Evolutionary conservation across 2,797 vertebrate genomes (phyloP).

Genomic region (Bradypodion pumilum): DNA sequence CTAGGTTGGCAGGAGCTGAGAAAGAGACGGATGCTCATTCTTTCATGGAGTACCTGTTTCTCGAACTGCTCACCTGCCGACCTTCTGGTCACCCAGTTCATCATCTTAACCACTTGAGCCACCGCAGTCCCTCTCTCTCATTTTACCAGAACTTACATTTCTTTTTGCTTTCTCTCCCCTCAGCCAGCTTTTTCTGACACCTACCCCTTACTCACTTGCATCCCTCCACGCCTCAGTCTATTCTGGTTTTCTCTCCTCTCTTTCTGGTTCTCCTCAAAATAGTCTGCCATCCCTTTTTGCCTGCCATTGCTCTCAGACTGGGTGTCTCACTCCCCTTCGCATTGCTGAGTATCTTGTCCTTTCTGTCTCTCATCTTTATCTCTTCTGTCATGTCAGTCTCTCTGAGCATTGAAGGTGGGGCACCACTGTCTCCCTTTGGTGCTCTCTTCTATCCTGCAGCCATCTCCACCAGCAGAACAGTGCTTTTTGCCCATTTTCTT

Average conservation of each 20-base stretch:
- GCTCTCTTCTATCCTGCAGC: not conserved
- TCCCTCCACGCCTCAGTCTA: not conserved
- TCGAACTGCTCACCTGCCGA: no score
- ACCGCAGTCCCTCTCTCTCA: no score
- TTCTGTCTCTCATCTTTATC: not conserved
- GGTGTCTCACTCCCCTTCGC: not conserved
- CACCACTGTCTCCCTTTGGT: not conserved
- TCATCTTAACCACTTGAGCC: no score
- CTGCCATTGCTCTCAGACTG: not conserved
- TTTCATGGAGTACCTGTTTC: no score
- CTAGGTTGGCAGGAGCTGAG: no score
- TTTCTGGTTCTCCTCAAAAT: not conserved
- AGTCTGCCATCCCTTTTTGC: not conserved
- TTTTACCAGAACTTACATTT: no score
- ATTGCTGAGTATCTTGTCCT: not conserved
- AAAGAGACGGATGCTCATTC: no score
- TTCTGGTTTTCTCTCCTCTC: not conserved
- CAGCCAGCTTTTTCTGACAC: not conserved
- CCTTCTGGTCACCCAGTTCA: no score
- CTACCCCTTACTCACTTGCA: not conserved
- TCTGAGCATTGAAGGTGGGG: not conserved
- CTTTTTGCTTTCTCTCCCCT: no score
- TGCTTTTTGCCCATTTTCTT: not conserved
- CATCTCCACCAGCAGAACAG: not conserved
- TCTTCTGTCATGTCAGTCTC: not conserved